Conservation (phyloP, 2,113 vertebrate genomes). For the Bos javanicus region DNA sequence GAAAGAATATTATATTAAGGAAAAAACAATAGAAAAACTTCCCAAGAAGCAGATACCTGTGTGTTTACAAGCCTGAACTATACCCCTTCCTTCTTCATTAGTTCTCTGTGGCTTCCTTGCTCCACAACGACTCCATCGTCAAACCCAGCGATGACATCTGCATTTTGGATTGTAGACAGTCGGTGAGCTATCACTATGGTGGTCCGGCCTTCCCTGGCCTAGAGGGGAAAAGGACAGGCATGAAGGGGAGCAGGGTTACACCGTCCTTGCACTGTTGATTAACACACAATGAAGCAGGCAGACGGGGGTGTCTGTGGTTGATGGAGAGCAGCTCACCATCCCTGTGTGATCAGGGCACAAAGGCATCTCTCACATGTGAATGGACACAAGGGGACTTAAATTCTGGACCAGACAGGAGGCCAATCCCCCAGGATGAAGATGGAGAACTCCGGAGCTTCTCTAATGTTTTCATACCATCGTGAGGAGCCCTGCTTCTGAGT, state of each 20-base stretch:
- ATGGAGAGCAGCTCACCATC: background rate
- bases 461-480: background rate
- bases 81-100: constrained; percentile 90
- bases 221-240: background rate
- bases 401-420: background rate
- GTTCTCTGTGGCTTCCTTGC: constrained; percentile 86
- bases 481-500: background rate
- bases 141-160: constrained; percentile 91
- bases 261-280: fast-evolving
- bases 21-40: background rate
- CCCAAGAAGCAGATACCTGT: constrained; percentile 83
- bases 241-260: background rate
- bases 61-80: constrained; percentile 91
- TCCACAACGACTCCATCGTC: constrained; percentile 87
- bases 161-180: constrained; percentile 94
- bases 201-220: constrained; percentile 94
- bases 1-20: background rate
- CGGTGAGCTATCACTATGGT: constrained; percentile 94
- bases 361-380: background rate
- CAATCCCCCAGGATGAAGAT: background rate
- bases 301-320: fast-evolving
- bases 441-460: background rate
- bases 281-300: background rate
- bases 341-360: background rate
- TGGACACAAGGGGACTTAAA: background rate